These are phyloP conservation scores for Piezodorus guildinii DNA, from an alignment of 1,140 invertebrate species.

Conservation along the genomic window DNA sequence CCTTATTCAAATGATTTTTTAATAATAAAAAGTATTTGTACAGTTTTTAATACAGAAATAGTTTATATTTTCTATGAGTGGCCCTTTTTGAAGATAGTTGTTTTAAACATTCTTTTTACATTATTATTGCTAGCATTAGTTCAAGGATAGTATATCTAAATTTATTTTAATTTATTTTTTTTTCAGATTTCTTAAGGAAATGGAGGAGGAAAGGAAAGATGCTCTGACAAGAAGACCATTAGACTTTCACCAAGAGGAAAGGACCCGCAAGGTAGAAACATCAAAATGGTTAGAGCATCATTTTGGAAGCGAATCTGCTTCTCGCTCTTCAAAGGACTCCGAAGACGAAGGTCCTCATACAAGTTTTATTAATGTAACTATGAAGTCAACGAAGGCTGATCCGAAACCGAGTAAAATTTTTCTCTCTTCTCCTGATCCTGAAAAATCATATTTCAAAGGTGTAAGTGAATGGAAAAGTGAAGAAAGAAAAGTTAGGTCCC, in stretches of 20 bases:
- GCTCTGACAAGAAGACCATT: slow-evolving; percentile 64
- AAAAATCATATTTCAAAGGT: slow-evolving; percentile 48
- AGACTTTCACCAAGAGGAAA: slow-evolving; percentile 75
- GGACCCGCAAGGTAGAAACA: slow-evolving; percentile 76
- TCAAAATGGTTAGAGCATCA: slow-evolving; percentile 81
- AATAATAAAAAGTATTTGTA: too few relatives aligned
- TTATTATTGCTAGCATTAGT: too few relatives aligned
- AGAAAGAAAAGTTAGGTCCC: slow-evolving; percentile 15
- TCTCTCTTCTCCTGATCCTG: slow-evolving; percentile 29
- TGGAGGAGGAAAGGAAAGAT: slow-evolving; percentile 54
- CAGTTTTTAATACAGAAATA: too few relatives aligned
- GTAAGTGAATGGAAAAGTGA: slow-evolving; percentile 56
- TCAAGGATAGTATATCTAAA: too few relatives aligned
- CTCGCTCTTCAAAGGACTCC: slow-evolving; percentile 55
- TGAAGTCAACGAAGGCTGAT: slow-evolving; percentile 47
- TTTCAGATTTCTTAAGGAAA: slow-evolving; percentile 29
- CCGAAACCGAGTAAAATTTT: slow-evolving; percentile 30
- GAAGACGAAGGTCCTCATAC: slow-evolving; percentile 35
- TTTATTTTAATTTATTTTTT: too few relatives aligned
- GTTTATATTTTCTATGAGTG: too few relatives aligned
- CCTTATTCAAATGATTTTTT: too few relatives aligned
- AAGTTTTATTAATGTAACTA: slow-evolving; percentile 60
- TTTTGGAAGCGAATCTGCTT: slow-evolving; percentile 66
- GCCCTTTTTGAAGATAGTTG: too few relatives aligned
- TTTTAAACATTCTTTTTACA: too few relatives aligned